Evolutionary conservation across 2,888 invertebrate species (phyloP).

Genomic region (Macrophya alboannulata): DNA sequence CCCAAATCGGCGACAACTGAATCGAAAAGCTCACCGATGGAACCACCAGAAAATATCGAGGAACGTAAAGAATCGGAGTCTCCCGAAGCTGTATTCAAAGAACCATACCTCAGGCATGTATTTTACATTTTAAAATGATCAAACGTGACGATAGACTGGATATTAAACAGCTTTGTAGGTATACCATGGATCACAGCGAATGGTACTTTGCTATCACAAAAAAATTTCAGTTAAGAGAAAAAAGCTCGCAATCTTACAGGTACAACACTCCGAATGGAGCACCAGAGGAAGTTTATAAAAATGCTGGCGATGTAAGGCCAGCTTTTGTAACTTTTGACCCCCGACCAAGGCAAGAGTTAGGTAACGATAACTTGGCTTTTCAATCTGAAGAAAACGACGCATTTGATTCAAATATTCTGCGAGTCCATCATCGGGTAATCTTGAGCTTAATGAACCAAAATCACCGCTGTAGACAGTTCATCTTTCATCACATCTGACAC

Average conservation of each 20-base stretch:
- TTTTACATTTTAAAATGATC: background rate
- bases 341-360: background rate
- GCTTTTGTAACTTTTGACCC: background rate
- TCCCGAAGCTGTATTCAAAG: constrained; percentile 21
- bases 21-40: constrained; percentile 21
- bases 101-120: constrained; percentile 31
- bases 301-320: background rate
- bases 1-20: background rate
- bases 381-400: constrained; percentile 30
- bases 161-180: background rate
- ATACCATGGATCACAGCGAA: background rate
- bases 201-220: background rate
- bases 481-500: background rate
- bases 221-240: background rate
- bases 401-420: constrained; percentile 13
- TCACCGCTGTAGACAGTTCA: background rate
- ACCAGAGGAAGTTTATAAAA: background rate
- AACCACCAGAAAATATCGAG: background rate
- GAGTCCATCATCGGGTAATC: background rate
- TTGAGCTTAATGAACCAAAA: background rate
- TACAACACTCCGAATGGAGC: background rate
- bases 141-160: background rate
- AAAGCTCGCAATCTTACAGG: background rate
- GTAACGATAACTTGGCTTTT: constrained; percentile 31
- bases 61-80: background rate